phyloP scores from a whole-genome alignment of 2,113 vertebrate species.

The Micronisus gabar region DNA sequence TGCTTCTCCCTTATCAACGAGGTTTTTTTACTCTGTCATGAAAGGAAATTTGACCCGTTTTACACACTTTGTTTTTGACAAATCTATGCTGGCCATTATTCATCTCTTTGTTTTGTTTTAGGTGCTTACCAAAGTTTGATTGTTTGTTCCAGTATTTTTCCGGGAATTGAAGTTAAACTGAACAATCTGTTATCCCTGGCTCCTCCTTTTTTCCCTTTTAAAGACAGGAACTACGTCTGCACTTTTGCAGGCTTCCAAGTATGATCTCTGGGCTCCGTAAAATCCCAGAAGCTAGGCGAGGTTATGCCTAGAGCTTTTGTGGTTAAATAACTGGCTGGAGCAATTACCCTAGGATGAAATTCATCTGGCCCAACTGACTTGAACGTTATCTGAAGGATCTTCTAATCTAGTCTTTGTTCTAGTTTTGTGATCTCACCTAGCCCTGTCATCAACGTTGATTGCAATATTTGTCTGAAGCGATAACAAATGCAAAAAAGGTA shows the following conservation, averaged over 20 bases:
- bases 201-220: conserved; percentile 64
- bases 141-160: conserved; percentile 63
- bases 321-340: not conserved
- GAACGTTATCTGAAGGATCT: not conserved
- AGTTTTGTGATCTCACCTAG: not conserved
- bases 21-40: not conserved
- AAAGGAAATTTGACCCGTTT: not conserved
- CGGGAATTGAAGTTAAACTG: conserved; percentile 59
- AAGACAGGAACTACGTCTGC: conserved; percentile 41
- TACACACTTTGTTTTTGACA: conserved; percentile 24
- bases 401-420: not conserved
- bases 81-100: conserved; percentile 16
- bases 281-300: not conserved
- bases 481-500: not conserved
- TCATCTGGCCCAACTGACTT: not conserved
- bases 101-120: conserved; percentile 41
- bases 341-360: not conserved
- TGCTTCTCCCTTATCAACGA: not conserved
- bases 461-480: not conserved
- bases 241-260: conserved; percentile 30
- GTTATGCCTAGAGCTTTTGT: not conserved
- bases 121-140: conserved; percentile 47
- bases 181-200: conserved; percentile 48
- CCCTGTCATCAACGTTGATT: not conserved
- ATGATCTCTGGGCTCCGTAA: not conserved